phyloP scores from a whole-genome alignment of 2,888 invertebrate species.

The Xestia ashworthii region DNA sequence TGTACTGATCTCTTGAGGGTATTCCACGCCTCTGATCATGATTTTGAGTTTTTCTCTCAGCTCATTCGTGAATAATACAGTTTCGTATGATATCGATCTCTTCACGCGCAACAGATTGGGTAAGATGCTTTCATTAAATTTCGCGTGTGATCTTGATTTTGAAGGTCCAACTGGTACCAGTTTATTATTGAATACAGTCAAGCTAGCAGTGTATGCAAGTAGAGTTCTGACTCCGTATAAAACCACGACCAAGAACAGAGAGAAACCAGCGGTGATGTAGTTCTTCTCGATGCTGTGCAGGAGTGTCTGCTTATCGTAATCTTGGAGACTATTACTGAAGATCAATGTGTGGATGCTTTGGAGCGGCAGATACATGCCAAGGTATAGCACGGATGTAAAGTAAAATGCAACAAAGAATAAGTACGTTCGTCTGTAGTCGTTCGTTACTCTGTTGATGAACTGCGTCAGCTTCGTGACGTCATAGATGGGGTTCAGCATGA shows the following conservation, averaged over 20 bases:
- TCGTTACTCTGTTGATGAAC: constrained; percentile 69
- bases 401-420: constrained; percentile 69
- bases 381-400: constrained; percentile 77
- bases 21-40: constrained; percentile 73
- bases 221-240: constrained; percentile 78
- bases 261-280: constrained; percentile 84
- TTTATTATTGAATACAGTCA: constrained; percentile 69
- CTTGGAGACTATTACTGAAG: constrained; percentile 65
- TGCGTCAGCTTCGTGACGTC: constrained; percentile 77
- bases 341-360: constrained; percentile 76
- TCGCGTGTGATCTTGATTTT: constrained; percentile 52
- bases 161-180: constrained; percentile 57
- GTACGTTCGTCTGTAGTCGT: constrained; percentile 68
- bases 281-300: constrained; percentile 80
- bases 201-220: constrained; percentile 76
- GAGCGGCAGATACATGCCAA: constrained; percentile 81
- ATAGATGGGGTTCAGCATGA: constrained; percentile 82
- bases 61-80: constrained; percentile 79
- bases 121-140: constrained; percentile 68
- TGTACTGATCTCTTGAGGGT: constrained; percentile 66
- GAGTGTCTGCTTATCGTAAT: constrained; percentile 76
- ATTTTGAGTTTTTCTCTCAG: constrained; percentile 78
- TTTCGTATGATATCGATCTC: constrained; percentile 83
- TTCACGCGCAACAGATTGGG: constrained; percentile 79
- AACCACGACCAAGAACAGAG: constrained; percentile 81